A percentile compares a stretch with the other conserved stretches of the same genome.
These are phyloP conservation scores for Atherinosoma microstoma DNA, from an alignment of 2,797 vertebrate species.

Conservation along the genomic window DNA sequence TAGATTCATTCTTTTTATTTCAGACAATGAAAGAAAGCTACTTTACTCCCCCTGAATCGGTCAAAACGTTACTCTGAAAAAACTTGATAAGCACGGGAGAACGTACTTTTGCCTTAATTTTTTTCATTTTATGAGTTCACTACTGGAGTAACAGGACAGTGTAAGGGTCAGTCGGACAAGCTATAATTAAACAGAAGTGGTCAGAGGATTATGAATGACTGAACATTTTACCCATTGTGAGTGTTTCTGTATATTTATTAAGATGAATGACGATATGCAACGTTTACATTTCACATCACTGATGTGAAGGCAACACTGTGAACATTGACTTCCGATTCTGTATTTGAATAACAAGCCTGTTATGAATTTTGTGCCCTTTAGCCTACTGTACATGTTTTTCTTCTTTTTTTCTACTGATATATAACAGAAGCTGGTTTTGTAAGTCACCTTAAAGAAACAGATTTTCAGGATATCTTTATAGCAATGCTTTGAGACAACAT, in stretches of 20 bases:
- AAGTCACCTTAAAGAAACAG: constrained; percentile 41
- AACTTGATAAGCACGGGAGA: constrained; percentile 41
- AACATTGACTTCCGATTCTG: constrained; percentile 69
- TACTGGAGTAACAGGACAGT: background rate
- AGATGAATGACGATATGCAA: constrained; percentile 72
- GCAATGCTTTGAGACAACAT: constrained; percentile 45
- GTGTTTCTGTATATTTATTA: constrained; percentile 72
- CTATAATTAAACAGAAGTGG: constrained; percentile 31
- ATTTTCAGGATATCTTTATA: constrained; percentile 50
- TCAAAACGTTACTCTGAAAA: constrained; percentile 35
- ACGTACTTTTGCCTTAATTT: constrained; percentile 70
- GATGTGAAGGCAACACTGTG: constrained; percentile 80
- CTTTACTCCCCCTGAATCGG: constrained; percentile 50
- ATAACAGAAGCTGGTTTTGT: constrained; percentile 52
- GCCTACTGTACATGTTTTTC: constrained; percentile 11
- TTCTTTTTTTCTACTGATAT: constrained; percentile 33
- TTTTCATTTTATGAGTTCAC: background rate
- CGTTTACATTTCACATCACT: constrained; percentile 77
- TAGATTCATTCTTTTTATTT: constrained; percentile 45
- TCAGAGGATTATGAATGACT: constrained; percentile 21
- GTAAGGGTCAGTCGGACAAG: background rate
- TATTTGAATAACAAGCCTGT: constrained; percentile 59
- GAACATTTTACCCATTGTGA: constrained; percentile 31
- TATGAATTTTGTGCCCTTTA: constrained; percentile 61
- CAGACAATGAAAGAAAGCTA: constrained; percentile 49